phyloP scores from a whole-genome alignment of 2,797 vertebrate genomes.

The Microtus obscurus region DNA sequence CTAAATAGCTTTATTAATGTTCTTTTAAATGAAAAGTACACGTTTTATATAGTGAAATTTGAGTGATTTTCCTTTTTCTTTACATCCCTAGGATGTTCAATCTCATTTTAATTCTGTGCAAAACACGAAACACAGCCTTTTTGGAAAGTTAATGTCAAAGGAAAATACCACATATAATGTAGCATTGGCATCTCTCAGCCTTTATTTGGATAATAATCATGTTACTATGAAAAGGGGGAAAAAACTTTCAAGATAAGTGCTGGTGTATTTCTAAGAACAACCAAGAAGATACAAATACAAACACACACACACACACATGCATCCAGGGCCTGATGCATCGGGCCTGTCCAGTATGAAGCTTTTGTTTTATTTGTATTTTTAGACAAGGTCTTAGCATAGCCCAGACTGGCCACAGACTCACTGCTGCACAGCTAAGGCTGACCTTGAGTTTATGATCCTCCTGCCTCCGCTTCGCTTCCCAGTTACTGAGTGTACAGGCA shows the following conservation, averaged over 20 bases:
- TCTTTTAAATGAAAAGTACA: constrained; percentile 54
- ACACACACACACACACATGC: no score
- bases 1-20: background rate
- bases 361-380: background rate
- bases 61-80: background rate
- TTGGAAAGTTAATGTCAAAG: constrained; percentile 64
- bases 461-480: background rate
- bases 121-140: constrained; percentile 64
- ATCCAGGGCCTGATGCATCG: constrained; percentile 23
- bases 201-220: constrained; percentile 61
- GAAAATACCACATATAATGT: constrained; percentile 30
- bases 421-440: background rate
- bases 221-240: constrained; percentile 18
- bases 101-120: constrained; percentile 57
- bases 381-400: background rate
- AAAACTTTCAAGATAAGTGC: constrained; percentile 35
- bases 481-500: background rate
- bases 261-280: constrained; percentile 60
- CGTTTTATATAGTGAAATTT: constrained; percentile 18
- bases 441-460: background rate
- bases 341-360: constrained; percentile 19
- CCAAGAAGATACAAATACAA: constrained; percentile 51
- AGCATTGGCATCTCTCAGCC: background rate
- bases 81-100: constrained; percentile 1
- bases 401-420: background rate